phyloP scores from a whole-genome alignment of 2,797 vertebrate species.

The Xenops minutus region DNA sequence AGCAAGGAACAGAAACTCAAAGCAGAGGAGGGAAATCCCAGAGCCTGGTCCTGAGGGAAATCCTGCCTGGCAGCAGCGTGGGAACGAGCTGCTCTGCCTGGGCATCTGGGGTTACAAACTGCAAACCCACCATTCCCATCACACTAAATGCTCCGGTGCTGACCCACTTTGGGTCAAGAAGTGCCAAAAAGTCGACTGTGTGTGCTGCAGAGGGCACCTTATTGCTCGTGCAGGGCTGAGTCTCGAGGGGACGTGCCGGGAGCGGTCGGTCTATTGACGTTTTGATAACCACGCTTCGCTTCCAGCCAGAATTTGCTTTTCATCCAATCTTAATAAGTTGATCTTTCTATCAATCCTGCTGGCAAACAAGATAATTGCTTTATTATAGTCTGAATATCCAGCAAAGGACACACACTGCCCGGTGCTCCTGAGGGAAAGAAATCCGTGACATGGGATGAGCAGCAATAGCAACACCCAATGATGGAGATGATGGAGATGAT shows the following conservation, averaged over 20 bases:
- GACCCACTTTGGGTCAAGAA: not conserved
- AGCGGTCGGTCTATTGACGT: not conserved
- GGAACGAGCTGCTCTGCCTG: rapidly evolving
- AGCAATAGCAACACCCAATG: rapidly evolving
- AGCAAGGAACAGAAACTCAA: not conserved
- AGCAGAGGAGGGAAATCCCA: not conserved
- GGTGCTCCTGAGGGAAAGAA: not conserved
- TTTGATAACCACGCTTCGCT: constrained; percentile 15
- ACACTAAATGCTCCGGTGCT: rapidly evolving
- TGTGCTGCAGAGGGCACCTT: not conserved
- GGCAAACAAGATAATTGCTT: constrained; percentile 5
- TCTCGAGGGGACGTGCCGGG: not conserved
- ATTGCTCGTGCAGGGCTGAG: not conserved
- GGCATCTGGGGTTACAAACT: not conserved
- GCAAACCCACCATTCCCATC: rapidly evolving
- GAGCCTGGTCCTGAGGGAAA: rapidly evolving
- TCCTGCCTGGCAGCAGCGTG: not conserved
- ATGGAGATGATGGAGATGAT: not conserved
- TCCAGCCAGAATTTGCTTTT: not conserved
- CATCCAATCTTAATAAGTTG: not conserved
- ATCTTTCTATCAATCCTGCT: constrained; percentile 4
- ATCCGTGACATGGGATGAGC: not conserved
- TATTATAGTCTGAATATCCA: not conserved
- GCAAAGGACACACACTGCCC: not conserved
- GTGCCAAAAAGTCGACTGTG: not conserved